Evolutionary conservation across 2,797 vertebrate genomes (phyloP).

Genomic region (Pipistrellus pygmaeus): DNA sequence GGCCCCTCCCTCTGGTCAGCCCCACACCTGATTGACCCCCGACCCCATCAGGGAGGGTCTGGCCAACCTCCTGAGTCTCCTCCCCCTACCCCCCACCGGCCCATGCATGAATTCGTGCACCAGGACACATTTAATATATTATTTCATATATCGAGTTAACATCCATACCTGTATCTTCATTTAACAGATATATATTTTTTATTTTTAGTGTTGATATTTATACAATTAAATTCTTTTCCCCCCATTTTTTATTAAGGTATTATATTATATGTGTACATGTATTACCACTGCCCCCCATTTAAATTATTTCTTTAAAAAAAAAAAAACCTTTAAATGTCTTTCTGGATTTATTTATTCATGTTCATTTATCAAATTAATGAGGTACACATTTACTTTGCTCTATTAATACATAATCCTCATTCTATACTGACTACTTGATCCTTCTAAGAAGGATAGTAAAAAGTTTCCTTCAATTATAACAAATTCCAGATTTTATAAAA

Average conservation of each 20-base stretch:
- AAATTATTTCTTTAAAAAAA: not conserved
- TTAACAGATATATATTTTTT: not conserved
- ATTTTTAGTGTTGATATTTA: not conserved
- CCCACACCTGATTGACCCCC: no score
- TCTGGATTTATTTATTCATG: not conserved
- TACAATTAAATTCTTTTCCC: not conserved
- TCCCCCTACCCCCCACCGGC: fast-evolving
- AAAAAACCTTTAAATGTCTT: not conserved
- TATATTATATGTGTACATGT: no score
- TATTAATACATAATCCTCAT: not conserved
- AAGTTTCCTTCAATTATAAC: not conserved
- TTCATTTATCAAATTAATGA: constrained; percentile 7
- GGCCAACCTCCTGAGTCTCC: no score
- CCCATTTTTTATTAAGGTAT: no score
- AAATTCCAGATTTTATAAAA: constrained; percentile 42
- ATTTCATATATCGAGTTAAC: not conserved
- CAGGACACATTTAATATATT: not conserved
- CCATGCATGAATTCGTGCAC: no score
- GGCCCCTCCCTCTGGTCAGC: no score
- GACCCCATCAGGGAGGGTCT: no score
- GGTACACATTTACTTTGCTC: not conserved
- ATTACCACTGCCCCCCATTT: not conserved
- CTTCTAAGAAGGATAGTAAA: not conserved
- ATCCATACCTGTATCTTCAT: not conserved
- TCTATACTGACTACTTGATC: constrained; percentile 18